Evolutionary conservation across 2,113 vertebrate genomes (phyloP).

Genomic region (Cnemophilus loriae): DNA sequence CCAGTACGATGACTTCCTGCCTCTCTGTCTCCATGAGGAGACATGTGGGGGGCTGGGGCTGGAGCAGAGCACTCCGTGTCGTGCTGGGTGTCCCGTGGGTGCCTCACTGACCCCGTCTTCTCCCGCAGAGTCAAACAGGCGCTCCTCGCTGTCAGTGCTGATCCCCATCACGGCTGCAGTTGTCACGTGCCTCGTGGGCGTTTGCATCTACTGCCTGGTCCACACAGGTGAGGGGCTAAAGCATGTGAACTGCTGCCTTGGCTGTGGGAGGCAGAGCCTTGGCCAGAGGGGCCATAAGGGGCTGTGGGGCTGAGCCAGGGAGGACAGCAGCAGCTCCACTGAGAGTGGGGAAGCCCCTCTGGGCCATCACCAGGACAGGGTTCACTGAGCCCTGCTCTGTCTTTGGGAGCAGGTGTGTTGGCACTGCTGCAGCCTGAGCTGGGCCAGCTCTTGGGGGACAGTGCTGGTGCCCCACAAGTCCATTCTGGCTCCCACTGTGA

Average conservation of each 20-base stretch:
- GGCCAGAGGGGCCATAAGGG: not conserved
- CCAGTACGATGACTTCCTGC: not conserved
- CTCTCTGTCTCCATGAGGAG: not conserved
- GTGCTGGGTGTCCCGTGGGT: rapidly evolving
- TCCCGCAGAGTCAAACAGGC: not conserved
- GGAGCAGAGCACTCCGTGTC: rapidly evolving
- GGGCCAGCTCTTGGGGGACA: not conserved
- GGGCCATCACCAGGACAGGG: not conserved
- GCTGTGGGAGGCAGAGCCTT: not conserved
- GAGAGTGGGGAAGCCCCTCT: not conserved
- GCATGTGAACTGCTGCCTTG: not conserved
- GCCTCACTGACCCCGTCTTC: not conserved
- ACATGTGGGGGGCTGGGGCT: rapidly evolving
- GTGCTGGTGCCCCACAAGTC: rapidly evolving
- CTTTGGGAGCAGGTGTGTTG: not conserved
- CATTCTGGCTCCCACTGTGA: not conserved
- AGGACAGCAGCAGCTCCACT: rapidly evolving
- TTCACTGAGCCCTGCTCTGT: not conserved
- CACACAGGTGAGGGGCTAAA: constrained; percentile 27
- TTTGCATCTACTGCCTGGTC: not conserved
- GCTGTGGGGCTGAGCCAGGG: not conserved
- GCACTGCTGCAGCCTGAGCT: not conserved
- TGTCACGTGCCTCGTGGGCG: not conserved
- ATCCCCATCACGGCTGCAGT: not conserved
- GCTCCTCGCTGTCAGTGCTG: not conserved